Conservation (phyloP, 1,140 invertebrate genomes). For the Lamellibrachia luymesi region DNA sequence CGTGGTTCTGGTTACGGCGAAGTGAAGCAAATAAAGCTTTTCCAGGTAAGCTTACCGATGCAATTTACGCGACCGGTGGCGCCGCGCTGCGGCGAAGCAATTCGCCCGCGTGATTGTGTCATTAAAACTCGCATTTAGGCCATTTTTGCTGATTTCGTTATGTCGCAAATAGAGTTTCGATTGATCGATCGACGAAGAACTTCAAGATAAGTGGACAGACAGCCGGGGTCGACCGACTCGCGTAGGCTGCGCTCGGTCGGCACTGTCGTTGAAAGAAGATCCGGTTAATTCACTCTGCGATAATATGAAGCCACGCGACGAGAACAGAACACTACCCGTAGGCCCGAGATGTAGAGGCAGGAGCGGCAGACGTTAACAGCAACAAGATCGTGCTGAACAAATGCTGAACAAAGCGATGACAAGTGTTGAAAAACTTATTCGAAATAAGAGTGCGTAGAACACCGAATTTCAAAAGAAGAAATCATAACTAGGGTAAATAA, state of each 20-base stretch:
- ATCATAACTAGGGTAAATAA: no score
- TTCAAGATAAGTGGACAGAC: background rate
- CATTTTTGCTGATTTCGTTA: slow-evolving; percentile 5
- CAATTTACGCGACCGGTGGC: background rate
- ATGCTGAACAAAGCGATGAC: background rate
- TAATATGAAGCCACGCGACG: background rate
- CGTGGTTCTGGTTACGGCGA: background rate
- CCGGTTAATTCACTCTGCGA: background rate
- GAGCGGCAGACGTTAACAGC: background rate
- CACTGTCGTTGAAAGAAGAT: background rate
- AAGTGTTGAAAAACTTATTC: background rate
- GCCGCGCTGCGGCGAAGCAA: background rate
- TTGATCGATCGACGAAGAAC: background rate
- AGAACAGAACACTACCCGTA: background rate
- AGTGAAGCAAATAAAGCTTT: background rate
- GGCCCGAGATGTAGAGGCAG: background rate
- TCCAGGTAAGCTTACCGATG: background rate
- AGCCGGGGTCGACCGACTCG: background rate
- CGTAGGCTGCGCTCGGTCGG: background rate
- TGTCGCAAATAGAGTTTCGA: background rate
- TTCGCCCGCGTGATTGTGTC: background rate
- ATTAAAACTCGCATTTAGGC: slow-evolving; percentile 5
- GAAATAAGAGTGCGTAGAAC: no score
- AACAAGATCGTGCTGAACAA: background rate
- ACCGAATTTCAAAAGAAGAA: no score